phyloP scores from a whole-genome alignment of 1,140 invertebrate species.

The Drosophila truncata region DNA sequence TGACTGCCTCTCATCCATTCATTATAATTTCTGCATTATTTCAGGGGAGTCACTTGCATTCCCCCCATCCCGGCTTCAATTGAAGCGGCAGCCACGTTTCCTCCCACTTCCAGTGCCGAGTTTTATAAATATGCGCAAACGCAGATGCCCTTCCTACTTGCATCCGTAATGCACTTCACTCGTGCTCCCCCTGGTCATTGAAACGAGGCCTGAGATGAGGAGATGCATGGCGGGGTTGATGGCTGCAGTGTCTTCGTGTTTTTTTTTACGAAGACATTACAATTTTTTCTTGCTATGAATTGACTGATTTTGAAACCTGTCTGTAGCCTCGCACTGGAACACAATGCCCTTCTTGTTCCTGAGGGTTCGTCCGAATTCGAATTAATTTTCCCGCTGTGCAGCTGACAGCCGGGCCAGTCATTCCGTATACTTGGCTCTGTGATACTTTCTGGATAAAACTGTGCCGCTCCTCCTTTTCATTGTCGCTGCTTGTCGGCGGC shows the following conservation, averaged over 20 bases:
- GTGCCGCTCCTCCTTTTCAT: constrained; percentile 20
- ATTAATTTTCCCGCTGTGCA: constrained; percentile 23
- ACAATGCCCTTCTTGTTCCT: constrained; percentile 1
- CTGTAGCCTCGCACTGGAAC: too few species aligned
- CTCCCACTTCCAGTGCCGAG: constrained; percentile 13
- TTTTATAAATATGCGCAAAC: constrained; percentile 44
- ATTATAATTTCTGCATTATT: constrained; percentile 62
- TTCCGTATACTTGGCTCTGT: neutral
- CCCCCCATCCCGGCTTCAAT: constrained; percentile 4
- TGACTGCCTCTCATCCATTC: constrained; percentile 7
- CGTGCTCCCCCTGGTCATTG: constrained; percentile 1
- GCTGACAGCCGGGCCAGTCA: constrained; percentile 23
- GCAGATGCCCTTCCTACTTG: constrained; percentile 29
- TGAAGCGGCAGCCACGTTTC: constrained; percentile 21
- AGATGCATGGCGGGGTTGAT: neutral
- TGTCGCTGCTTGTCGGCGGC: constrained; percentile 20
- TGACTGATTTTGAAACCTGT: constrained; percentile 8
- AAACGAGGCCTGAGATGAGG: neutral
- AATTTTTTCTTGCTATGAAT: neutral
- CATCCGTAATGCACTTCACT: constrained; percentile 27
- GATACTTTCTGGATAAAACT: constrained; percentile 15
- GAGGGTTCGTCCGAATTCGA: constrained; percentile 16
- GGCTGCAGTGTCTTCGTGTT: constrained; percentile 1
- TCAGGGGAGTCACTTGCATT: constrained; percentile 10
- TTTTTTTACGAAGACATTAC: neutral